A percentile compares a stretch with the other conserved stretches of the same genome.
Evolutionary conservation across 2,113 vertebrate genomes (phyloP).

Genomic region (Phycodurus eques): DNA sequence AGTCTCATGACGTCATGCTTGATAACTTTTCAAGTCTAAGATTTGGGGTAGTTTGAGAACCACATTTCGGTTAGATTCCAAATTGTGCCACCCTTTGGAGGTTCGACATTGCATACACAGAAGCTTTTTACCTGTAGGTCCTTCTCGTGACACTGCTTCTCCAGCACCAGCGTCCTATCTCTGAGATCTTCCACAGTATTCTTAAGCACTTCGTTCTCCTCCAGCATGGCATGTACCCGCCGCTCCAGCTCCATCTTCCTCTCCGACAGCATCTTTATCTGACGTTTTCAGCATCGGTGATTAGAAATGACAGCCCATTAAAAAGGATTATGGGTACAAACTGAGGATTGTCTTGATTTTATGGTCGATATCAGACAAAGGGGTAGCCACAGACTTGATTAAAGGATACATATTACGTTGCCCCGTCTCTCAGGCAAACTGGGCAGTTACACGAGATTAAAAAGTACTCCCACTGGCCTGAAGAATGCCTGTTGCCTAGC

Average conservation of each 20-base stretch:
- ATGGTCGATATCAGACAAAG: not conserved
- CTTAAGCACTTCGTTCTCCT: constrained; percentile 91
- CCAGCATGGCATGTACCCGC: constrained; percentile 82
- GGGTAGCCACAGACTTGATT: constrained; percentile 19
- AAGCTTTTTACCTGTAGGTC: constrained; percentile 83
- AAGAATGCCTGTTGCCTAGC: constrained; percentile 70
- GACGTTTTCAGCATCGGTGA: constrained; percentile 16
- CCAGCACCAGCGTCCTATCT: constrained; percentile 86
- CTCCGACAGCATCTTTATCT: constrained; percentile 97
- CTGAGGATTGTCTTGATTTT: constrained; percentile 4
- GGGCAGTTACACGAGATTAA: constrained; percentile 56
- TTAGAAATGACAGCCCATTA: constrained; percentile 10
- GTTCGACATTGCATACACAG: not conserved
- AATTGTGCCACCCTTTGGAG: not conserved
- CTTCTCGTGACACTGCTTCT: constrained; percentile 88
- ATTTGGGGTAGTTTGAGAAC: too few relatives aligned
- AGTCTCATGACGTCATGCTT: too few relatives aligned
- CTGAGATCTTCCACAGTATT: constrained; percentile 86
- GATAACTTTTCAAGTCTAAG: too few relatives aligned
- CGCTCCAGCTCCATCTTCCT: constrained; percentile 89
- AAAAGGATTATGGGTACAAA: not conserved
- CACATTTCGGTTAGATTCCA: too few relatives aligned
- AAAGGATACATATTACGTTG: constrained; percentile 20
- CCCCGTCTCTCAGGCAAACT: constrained; percentile 25
- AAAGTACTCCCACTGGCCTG: constrained; percentile 57